Base-by-base conservation (phyloP, 2,888 invertebrate species). In the Buathra laborator region DNA sequence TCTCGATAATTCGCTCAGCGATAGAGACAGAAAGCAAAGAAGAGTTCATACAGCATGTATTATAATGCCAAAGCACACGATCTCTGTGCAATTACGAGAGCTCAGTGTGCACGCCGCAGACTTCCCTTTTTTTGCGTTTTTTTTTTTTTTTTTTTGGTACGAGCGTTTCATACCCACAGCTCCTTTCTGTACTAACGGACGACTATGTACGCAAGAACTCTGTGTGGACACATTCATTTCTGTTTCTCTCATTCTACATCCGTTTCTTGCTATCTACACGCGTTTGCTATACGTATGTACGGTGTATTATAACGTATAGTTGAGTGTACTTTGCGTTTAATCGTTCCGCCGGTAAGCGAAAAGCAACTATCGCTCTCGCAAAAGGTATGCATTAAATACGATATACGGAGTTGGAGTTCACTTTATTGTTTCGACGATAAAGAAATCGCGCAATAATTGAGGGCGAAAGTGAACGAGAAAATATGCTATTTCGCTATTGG, bases 41-140 rank as follows among this genome's bases (percentile, higher is more conserved):
- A 29, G 43, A 51, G 56, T 56, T 19, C 29, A 29, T 81, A 19
- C n/a, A 43, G 14, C n/a, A 10, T 7, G 19, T 19, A 37, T 44
- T 76, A 75, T 67, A 56, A 74, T 79, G 67, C 62, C 56, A 68
- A 79, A 79, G 48, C 70, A 53, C 71, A 82, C 81, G 81, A 84
- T 86, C 76, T 66, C 64, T 19, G 53, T 62, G 68, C 44, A 68
- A 86, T 84, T 78, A 70, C 74, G 59, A 79, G 66, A 44, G 71
- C 79, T 76, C 76, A 59, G 76, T 81, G 71, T 84, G 51, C 68
- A 62, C 53, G 64, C n/a, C 19, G 48, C 48, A 62, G 16, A 64
- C 24, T 44, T 24, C 12, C 43, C 19, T 64, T 7, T 37, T 24
- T 24, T 24, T 24, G 19, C 2, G 24, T 3, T 37, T 64, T 64